Evolutionary conservation across 2,797 vertebrate genomes (phyloP), one percentile per base, ranked within the genome.

Genomic region (Artibeus jamaicensis): DNA sequence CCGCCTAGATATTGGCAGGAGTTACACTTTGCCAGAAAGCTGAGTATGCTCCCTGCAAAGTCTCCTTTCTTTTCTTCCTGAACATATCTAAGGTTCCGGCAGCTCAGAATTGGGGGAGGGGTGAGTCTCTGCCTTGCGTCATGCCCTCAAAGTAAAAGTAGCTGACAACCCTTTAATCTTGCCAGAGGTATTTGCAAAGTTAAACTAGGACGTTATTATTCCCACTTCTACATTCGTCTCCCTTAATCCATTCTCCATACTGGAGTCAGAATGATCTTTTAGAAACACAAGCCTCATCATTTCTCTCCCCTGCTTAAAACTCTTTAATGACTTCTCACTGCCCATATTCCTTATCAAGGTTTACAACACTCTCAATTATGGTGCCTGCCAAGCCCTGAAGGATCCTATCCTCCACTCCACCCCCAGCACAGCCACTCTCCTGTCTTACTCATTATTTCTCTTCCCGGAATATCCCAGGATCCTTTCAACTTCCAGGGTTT

Each of bases 181-280:
- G 57, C 57, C 68, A 89, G 86, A 70, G 42, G 50, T 86, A 92
- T 91, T 92, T 96, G 88, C 78, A 70, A 48, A 93, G 95, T 95
- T 94, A 24, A 96, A 93, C 70, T 42, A 89, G 70, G 83, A 71
- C 26, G 42, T 79, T 53, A 89, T 94, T 95, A 88, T 89, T 86
- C 74, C 86, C 76, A 42, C 78, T 79, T 93, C 29, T 62, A 74
- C 62, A 81, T 83, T 86, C 24, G 11, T 84, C 82, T 95, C 83
- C 86, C 84, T 90, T 95, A 95, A 96, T 97, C 96, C 96, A 92
- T 95, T 95, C 65, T 96, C 82, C 91, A 95, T 73, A 46, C 95
- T 53, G 12, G 65, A 62, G 87, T 94, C 89, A 83, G 90, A 86
- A 90, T 0, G 6, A 91, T 92, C 78, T 76, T 89, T 94, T 70